Evolutionary conservation across 2,113 vertebrate species (phyloP).

Genomic region (Apaloderma vittatum): DNA sequence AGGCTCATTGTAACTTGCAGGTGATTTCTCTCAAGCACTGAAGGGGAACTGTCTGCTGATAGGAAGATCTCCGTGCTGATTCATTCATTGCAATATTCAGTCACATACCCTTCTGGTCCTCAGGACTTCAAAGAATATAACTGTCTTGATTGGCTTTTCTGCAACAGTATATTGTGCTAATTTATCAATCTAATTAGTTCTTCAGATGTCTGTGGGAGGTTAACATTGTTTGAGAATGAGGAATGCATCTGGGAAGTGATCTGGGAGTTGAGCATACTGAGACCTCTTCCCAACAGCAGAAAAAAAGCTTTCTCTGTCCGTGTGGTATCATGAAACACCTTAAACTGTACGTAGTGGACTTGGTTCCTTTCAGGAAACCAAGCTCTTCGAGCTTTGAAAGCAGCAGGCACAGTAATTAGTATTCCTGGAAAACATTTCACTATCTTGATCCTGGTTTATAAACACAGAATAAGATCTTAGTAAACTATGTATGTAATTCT

Average conservation of each 20-base stretch:
- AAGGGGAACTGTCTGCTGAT: background rate
- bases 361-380: background rate
- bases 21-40: slow-evolving; percentile 27
- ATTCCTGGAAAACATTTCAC: background rate
- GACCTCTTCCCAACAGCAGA: background rate
- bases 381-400: background rate
- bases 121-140: background rate
- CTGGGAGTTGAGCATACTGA: background rate
- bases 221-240: background rate
- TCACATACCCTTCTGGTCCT: background rate
- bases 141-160: slow-evolving; percentile 1
- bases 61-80: background rate
- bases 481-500: background rate
- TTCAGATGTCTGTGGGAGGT: background rate
- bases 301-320: slow-evolving; percentile 1
- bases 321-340: background rate
- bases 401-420: background rate
- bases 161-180: background rate
- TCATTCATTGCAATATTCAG: background rate
- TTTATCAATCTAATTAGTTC: slow-evolving; percentile 37
- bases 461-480: background rate
- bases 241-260: background rate
- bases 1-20: background rate
- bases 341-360: background rate
- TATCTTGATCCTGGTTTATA: background rate